A percentile compares a stretch with the other conserved stretches of the same genome.
These are phyloP conservation scores for Aurelia coerulea DNA, from an alignment of 30 jellyfish, hydroid and myxozoan genomes.

Conservation along the genomic window DNA sequence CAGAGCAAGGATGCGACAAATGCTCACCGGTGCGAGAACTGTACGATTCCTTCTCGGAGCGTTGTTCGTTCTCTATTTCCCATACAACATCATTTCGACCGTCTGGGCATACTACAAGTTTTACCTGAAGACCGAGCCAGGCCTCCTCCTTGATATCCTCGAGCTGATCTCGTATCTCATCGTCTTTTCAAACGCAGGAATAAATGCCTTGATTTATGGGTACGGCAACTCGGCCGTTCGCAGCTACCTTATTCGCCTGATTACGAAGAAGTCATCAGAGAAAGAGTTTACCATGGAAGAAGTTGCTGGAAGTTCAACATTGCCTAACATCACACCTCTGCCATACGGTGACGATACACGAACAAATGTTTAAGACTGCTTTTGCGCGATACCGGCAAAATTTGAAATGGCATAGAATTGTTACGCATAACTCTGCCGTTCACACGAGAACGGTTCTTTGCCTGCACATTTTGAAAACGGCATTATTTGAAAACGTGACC, in stretches of 20 bases:
- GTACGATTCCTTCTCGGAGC: constrained; percentile 23
- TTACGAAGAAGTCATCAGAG: neutral
- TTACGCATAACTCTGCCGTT: too few species aligned
- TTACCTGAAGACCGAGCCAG: constrained; percentile 12
- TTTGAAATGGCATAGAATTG: too few species aligned
- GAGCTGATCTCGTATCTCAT: constrained; percentile 2
- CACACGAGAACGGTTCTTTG: too few species aligned
- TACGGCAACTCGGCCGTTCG: constrained; percentile 31
- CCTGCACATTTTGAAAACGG: too few species aligned
- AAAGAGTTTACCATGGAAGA: neutral
- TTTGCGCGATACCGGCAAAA: too few species aligned
- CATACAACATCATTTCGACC: constrained; percentile 26
- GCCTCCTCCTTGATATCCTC: constrained; percentile 6
- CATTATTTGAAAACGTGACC: too few species aligned
- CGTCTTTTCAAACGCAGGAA: constrained; percentile 27
- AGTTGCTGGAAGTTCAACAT: neutral
- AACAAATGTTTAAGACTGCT: too few species aligned
- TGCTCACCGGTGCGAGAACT: constrained; percentile 24
- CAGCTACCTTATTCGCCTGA: constrained; percentile 12
- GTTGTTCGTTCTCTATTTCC: constrained; percentile 6
- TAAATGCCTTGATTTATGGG: constrained; percentile 30
- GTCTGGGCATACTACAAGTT: constrained; percentile 43
- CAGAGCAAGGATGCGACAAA: constrained; percentile 2
- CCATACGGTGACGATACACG: neutral
- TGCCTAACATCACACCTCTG: neutral